Base-by-base conservation (phyloP, 1,140 invertebrate species). In the Nymphalis io region DNA sequence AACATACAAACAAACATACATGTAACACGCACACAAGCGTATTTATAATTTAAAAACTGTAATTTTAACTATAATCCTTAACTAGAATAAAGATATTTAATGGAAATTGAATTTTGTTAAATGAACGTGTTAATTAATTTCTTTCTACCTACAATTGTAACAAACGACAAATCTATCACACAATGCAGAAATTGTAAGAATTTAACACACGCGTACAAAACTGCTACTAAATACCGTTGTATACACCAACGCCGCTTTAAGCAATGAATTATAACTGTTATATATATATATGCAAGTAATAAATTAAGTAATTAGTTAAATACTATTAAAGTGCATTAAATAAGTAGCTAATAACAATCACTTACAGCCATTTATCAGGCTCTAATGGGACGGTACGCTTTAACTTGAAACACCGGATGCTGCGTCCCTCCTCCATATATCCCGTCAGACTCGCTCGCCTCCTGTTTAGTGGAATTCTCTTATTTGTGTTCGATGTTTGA, bases 381-480 rank as follows among this genome's bases (percentile, higher is more conserved):
- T 13, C 62, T 70, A 70, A 70, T 65, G 44, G 62, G 44, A 46
- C 44, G 44, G 42, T 58, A 38, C 48, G 68, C 60, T 68, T 65
- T 42, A 42, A 66, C 4, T 58, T 53, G 5, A 8, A 55, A 42
- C 51, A 46, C 72, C 73, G 73, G 70, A 75, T 75, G 70, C 69
- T 60, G 69, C 46, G 16, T 61, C 68, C 60, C 20, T 44, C 18
- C n/a, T 21, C 63, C 64, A 64, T 55, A 59, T 64, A 68, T 75
- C 73, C 65, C 61, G 73, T 72, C 57, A 65, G 70, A 75, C 73
- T 44, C 62, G 73, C 65, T 67, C 53, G 42, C 60, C 63, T 67
- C 61, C 73, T 68, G 58, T 63, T 70, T 58, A 57, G 63, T 40
- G 27, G 68, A 51, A 18, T 51, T 20, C 59, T 23, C 61, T 63